Evolutionary conservation across 2,888 invertebrate genomes (phyloP).

Genomic region (Rotaria macrura): DNA sequence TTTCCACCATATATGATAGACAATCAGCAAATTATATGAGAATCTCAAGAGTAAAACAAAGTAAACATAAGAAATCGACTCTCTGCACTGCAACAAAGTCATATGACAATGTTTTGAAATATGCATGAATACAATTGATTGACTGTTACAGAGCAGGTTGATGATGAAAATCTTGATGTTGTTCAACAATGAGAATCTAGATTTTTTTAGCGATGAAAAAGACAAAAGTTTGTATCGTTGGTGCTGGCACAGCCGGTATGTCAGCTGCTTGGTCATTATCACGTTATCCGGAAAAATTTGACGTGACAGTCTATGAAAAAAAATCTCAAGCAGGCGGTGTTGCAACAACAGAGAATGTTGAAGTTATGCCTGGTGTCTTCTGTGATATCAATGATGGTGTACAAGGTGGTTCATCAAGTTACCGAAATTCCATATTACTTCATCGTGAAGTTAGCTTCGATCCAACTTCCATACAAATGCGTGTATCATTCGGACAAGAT

Average conservation of each 20-base stretch:
- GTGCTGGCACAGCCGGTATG: conserved; percentile 38
- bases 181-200: no score
- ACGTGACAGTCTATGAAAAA: conserved; percentile 40
- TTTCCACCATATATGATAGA: no score
- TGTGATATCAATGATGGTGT: conserved; percentile 39
- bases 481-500: conserved; percentile 41
- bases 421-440: conserved; percentile 39
- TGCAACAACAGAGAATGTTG: conserved; percentile 35
- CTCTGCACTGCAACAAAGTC: no score
- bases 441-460: conserved; percentile 39
- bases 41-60: no score
- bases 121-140: no score
- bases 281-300: conserved; percentile 38
- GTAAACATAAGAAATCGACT: no score
- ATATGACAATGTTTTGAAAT: no score
- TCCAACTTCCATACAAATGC: conserved; percentile 39
- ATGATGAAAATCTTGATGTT: no score
- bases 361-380: conserved; percentile 32
- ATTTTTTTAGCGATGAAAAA: no score
- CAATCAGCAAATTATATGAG: no score
- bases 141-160: no score
- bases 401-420: conserved; percentile 40
- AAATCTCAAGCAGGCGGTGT: conserved; percentile 38
- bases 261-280: conserved; percentile 40
- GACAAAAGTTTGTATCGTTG: conserved; percentile 35